Evolutionary conservation across 2,113 vertebrate genomes (phyloP).

Genomic region (Cyphomyrus discorhynchus): DNA sequence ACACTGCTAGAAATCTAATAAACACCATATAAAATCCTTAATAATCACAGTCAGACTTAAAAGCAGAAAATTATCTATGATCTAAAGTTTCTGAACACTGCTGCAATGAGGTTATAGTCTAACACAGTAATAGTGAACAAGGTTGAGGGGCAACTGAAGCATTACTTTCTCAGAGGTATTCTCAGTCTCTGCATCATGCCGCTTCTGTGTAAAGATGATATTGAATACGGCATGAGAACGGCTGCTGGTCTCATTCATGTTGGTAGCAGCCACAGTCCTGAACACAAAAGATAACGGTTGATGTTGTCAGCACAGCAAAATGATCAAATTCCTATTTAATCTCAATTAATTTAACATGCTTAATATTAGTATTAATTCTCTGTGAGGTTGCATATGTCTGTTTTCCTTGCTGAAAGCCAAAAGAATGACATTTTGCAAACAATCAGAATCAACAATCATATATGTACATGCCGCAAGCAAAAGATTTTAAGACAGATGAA

Average conservation of each 20-base stretch:
- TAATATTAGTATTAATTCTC: not conserved
- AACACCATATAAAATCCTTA: not conserved
- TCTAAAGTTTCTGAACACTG: not conserved
- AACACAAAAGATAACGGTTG: not conserved
- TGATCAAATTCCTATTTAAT: not conserved
- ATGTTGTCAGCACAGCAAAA: not conserved
- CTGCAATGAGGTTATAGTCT: not conserved
- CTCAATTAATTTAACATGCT: not conserved
- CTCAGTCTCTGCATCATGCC: slow-evolving; percentile 72
- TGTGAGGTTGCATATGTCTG: not conserved
- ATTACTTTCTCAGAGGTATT: slow-evolving; percentile 85
- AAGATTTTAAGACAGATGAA: not conserved
- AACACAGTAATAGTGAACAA: not conserved
- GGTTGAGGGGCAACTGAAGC: not conserved
- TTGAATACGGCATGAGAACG: slow-evolving; percentile 95
- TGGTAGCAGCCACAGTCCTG: slow-evolving; percentile 94
- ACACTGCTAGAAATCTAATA: not conserved
- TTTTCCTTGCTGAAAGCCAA: not conserved
- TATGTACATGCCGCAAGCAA: not conserved
- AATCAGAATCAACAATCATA: not conserved
- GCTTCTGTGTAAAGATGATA: slow-evolving; percentile 97
- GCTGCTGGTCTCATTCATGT: slow-evolving; percentile 98
- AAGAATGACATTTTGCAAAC: not conserved
- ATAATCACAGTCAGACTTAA: not conserved
- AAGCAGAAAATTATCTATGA: not conserved